phyloP scores from a whole-genome alignment of 1,140 invertebrate genomes.

The Fopius arisanus region DNA sequence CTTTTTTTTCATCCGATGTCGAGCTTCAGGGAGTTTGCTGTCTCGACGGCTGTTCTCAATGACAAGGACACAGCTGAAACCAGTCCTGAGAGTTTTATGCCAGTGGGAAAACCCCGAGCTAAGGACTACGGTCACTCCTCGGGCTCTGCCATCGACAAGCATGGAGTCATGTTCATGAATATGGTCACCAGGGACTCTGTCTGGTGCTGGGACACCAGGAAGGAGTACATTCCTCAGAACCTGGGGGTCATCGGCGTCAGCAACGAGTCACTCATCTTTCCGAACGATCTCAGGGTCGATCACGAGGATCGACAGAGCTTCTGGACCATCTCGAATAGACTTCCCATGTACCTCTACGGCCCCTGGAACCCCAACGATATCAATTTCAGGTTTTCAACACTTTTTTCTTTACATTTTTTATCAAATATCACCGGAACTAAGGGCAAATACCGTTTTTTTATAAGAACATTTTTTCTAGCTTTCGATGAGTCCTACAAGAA shows the following conservation, averaged over 20 bases:
- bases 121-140: constrained; percentile 76
- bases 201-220: constrained; percentile 81
- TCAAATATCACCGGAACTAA: too few species aligned
- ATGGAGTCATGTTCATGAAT: constrained; percentile 81
- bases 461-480: too few species aligned
- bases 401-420: too few species aligned
- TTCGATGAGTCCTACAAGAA: too few species aligned
- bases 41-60: constrained; percentile 71
- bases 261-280: constrained; percentile 73
- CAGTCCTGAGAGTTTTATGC: constrained; percentile 67
- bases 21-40: constrained; percentile 77
- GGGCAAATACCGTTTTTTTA: too few species aligned
- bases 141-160: constrained; percentile 73
- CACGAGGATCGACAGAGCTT: constrained; percentile 72
- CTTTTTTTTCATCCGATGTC: constrained; percentile 84
- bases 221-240: constrained; percentile 72
- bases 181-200: constrained; percentile 77
- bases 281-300: constrained; percentile 81
- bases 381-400: constrained; percentile 80
- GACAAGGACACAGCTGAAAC: constrained; percentile 67
- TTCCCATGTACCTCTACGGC: constrained; percentile 78
- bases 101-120: constrained; percentile 69
- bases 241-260: constrained; percentile 70
- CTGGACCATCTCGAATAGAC: constrained; percentile 77
- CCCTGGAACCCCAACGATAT: constrained; percentile 70